Percentiles rank a stretch among this genome's conserved stretches.
phyloP scores from a whole-genome alignment of 2,797 vertebrate species.

The Sebastes steindachneri region DNA sequence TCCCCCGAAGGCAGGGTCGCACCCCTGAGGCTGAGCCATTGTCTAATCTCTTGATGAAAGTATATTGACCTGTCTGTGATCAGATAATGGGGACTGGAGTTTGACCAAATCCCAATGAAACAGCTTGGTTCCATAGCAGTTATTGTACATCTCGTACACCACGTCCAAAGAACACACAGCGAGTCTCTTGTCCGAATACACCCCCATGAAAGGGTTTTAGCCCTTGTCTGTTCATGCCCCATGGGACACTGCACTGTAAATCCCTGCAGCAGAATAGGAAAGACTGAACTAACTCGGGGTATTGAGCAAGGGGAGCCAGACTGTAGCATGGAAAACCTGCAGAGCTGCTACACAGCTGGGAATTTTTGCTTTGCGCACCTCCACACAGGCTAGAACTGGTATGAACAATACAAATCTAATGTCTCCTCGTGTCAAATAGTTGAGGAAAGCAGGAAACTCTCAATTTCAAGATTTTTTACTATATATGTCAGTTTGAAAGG shows the following conservation, averaged over 20 bases:
- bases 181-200: not conserved
- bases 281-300: conserved; percentile 13
- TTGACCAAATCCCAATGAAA: conserved; percentile 31
- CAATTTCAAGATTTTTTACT: not conserved
- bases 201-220: conserved; percentile 31
- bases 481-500: not conserved
- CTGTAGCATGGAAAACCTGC: conserved; percentile 9
- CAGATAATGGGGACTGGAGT: conserved; percentile 37
- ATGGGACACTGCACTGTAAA: conserved; percentile 17
- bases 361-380: conserved; percentile 2
- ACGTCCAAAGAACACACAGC: conserved; percentile 12
- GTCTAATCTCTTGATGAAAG: conserved; percentile 56
- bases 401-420: conserved; percentile 15
- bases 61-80: conserved; percentile 57
- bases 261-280: conserved; percentile 23
- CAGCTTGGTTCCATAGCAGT: conserved; percentile 19
- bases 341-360: conserved; percentile 15
- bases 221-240: conserved; percentile 13
- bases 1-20: conserved; percentile 4
- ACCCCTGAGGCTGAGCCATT: conserved; percentile 22
- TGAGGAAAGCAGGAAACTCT: not conserved
- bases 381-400: not conserved
- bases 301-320: not conserved
- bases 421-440: not conserved
- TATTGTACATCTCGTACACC: conserved; percentile 25